These are phyloP conservation scores for Caloenas nicobarica DNA, from an alignment of 2,113 vertebrate species.

Conservation along the genomic window DNA sequence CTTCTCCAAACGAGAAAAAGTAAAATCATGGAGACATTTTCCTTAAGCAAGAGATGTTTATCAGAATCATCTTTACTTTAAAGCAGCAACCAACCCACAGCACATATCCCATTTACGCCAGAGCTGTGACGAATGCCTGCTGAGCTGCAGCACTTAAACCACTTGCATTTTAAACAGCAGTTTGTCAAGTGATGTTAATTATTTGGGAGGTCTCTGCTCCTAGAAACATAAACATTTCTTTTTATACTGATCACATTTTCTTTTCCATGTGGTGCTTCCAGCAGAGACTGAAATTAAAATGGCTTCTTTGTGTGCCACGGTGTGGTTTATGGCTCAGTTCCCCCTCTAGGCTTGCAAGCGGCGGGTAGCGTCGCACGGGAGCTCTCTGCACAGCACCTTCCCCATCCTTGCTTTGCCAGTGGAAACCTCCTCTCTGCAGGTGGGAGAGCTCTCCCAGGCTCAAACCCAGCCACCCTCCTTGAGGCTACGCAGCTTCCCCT, in stretches of 20 bases:
- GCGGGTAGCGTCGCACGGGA: fast-evolving
- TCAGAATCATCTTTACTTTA: background rate
- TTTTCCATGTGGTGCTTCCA: conserved; percentile 32
- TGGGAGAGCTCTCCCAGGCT: background rate
- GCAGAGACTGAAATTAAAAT: conserved; percentile 27
- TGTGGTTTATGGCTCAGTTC: background rate
- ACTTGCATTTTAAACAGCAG: conserved; percentile 56
- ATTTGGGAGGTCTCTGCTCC: conserved; percentile 46
- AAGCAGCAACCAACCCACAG: background rate
- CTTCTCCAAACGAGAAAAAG: background rate
- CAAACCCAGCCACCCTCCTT: background rate
- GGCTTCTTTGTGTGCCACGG: background rate
- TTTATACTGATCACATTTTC: conserved; percentile 35
- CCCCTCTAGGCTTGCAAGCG: background rate
- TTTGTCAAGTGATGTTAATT: conserved; percentile 56
- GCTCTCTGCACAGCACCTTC: background rate
- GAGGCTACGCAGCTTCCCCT: fast-evolving
- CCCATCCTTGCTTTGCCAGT: background rate
- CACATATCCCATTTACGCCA: background rate
- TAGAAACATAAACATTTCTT: conserved; percentile 48
- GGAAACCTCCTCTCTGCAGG: background rate
- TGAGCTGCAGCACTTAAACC: conserved; percentile 42
- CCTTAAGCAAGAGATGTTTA: background rate
- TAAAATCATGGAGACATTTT: background rate
- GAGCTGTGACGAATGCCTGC: conserved; percentile 14